These are phyloP conservation scores for Tyto alba DNA, from an alignment of 2,113 vertebrate species.

Conservation along the genomic window DNA sequence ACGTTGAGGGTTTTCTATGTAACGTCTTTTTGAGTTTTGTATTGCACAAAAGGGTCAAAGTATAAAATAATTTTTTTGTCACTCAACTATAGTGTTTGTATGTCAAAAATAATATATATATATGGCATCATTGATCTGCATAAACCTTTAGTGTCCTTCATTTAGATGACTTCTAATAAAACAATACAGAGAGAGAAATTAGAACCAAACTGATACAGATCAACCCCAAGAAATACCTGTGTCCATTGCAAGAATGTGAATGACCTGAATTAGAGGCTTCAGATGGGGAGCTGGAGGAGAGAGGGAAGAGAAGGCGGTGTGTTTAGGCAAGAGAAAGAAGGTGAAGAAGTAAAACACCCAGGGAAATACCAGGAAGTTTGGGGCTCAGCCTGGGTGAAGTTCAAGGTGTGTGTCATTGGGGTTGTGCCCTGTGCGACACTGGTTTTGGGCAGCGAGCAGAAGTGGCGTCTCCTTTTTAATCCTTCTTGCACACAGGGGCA, in stretches of 20 bases:
- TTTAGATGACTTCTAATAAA: background rate
- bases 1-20: background rate
- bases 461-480: background rate
- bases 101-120: background rate
- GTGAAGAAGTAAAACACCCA: background rate
- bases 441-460: background rate
- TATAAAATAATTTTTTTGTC: background rate
- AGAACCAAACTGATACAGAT: background rate
- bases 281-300: background rate
- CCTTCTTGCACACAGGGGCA: background rate
- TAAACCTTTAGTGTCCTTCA: background rate
- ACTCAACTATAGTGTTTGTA: background rate
- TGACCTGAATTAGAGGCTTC: background rate
- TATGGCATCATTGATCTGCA: background rate
- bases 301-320: background rate
- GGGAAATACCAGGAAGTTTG: background rate
- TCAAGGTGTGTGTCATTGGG: conserved; percentile 23
- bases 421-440: background rate
- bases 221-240: background rate
- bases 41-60: background rate
- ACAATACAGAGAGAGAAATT: background rate
- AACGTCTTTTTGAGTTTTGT: background rate
- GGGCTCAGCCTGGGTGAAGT: background rate
- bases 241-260: background rate
- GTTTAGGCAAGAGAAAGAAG: background rate